A percentile compares a stretch with the other conserved stretches of the same genome.
Conservation (phyloP, 92 coral and sea anemone species). For the Montipora capitata region DNA sequence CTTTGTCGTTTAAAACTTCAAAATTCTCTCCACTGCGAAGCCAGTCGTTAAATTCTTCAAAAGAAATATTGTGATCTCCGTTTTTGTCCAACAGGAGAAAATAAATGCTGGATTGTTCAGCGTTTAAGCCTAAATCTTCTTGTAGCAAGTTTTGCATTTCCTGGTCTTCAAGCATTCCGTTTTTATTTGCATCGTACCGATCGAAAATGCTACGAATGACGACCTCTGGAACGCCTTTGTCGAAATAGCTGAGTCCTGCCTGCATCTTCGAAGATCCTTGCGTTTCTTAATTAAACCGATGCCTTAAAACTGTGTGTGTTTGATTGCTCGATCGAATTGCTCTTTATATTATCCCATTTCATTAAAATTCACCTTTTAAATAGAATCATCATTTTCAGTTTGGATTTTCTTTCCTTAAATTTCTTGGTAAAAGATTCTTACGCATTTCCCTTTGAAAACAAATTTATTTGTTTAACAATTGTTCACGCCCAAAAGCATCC, state of each 20-base stretch:
- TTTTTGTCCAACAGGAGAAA: conserved; percentile 77
- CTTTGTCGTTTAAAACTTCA: conserved; percentile 68
- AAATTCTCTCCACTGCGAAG: conserved; percentile 85
- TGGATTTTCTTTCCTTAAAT: no score
- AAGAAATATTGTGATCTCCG: conserved; percentile 81
- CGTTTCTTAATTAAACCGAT: not conserved
- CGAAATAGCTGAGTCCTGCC: conserved; percentile 82
- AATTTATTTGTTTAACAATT: no score
- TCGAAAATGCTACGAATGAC: conserved; percentile 82
- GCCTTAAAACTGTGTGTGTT: no score
- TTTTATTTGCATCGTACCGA: conserved; percentile 76
- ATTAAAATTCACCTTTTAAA: no score
- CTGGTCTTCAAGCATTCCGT: conserved; percentile 72
- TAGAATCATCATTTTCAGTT: no score
- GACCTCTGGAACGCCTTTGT: conserved; percentile 67
- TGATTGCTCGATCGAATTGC: no score
- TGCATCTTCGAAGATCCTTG: conserved; percentile 61
- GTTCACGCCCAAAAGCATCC: no score
- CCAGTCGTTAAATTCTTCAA: conserved; percentile 84
- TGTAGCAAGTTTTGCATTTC: conserved; percentile 73
- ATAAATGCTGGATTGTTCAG: conserved; percentile 72
- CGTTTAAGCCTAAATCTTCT: conserved; percentile 76
- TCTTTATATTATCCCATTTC: no score
- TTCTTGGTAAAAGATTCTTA: no score
- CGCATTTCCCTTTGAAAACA: no score